These are phyloP conservation scores for Columbina picui DNA, from an alignment of 2,113 vertebrate species.

Conservation along the genomic window DNA sequence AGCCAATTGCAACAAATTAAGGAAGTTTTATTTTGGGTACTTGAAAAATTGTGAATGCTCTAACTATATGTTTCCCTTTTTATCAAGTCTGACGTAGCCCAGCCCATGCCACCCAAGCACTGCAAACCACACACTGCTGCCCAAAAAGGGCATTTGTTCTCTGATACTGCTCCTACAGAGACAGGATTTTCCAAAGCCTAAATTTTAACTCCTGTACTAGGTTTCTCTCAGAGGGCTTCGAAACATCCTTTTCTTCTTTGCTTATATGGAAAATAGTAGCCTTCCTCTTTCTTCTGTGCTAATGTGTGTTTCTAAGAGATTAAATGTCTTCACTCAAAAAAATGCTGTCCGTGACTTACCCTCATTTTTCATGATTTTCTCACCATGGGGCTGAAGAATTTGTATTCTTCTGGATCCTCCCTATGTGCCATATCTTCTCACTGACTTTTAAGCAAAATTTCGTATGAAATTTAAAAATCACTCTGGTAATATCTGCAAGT, in stretches of 20 bases:
- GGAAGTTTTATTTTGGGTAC: neutral
- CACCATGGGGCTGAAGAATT: neutral
- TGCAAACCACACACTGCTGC: neutral
- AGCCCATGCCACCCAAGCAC: neutral
- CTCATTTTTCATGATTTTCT: neutral
- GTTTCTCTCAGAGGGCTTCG: neutral
- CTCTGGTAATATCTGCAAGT: neutral
- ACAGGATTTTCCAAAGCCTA: neutral
- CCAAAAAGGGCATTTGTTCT: accelerated
- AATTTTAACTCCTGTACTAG: neutral
- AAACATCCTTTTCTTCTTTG: neutral
- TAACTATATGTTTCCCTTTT: neutral
- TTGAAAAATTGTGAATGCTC: neutral
- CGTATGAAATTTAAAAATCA: neutral
- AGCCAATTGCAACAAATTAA: neutral
- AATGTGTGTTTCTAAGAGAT: neutral
- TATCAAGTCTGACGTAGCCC: accelerated
- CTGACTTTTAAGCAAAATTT: neutral
- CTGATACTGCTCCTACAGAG: neutral
- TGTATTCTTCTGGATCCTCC: neutral
- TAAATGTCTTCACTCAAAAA: neutral
- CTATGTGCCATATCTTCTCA: neutral
- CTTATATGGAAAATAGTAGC: neutral
- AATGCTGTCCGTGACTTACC: neutral
- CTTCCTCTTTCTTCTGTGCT: neutral